Evolutionary conservation across 2,888 invertebrate genomes (phyloP).

Genomic region (Rhodophaea formosa): DNA sequence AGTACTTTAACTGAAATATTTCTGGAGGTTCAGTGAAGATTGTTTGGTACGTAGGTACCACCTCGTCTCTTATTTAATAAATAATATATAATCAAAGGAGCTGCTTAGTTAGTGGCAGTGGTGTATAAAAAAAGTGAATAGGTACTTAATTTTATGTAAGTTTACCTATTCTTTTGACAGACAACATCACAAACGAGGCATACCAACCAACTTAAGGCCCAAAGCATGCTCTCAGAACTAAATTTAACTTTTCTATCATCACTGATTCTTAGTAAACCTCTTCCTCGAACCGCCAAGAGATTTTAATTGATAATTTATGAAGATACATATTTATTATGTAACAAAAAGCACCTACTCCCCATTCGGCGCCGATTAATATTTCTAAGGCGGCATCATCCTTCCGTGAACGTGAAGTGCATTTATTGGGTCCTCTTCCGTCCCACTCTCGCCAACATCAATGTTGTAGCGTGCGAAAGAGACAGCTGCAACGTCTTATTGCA

Average conservation of each 20-base stretch:
- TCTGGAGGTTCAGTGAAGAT: too few species aligned
- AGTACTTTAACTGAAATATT: too few species aligned
- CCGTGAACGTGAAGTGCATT: constrained; percentile 76
- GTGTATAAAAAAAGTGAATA: too few species aligned
- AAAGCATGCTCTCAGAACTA: neutral
- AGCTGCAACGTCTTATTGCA: constrained; percentile 56
- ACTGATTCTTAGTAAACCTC: neutral
- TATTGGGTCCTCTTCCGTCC: constrained; percentile 47
- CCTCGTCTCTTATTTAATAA: too few species aligned
- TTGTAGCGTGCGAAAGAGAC: constrained; percentile 41
- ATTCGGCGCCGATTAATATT: constrained; percentile 66
- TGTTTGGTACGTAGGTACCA: too few species aligned
- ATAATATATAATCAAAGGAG: too few species aligned
- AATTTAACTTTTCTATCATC: neutral
- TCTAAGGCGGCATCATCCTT: constrained; percentile 67
- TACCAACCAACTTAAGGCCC: too few species aligned
- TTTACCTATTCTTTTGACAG: too few species aligned
- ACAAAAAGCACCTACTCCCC: constrained; percentile 32
- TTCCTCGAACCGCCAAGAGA: neutral
- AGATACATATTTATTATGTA: constrained; percentile 8
- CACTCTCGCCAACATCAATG: constrained; percentile 33
- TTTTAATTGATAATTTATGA: neutral
- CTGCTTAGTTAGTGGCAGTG: too few species aligned
- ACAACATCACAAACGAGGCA: too few species aligned
- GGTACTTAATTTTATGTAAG: too few species aligned